These are phyloP conservation scores for Petaurus breviceps DNA, from an alignment of 2,113 vertebrate species.

Conservation along the genomic window DNA sequence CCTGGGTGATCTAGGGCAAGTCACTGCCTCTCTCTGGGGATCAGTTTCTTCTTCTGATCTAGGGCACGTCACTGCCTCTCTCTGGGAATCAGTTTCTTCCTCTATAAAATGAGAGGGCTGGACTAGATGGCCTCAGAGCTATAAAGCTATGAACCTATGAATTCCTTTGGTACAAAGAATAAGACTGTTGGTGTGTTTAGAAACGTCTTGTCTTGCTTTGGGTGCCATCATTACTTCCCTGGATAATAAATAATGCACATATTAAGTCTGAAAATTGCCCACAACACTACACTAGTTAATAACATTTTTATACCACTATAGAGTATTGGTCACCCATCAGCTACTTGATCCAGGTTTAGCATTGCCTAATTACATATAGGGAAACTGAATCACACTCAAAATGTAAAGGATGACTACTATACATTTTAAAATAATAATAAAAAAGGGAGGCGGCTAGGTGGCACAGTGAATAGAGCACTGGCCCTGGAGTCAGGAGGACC, in stretches of 20 bases:
- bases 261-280: constrained; percentile 27
- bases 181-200: constrained; percentile 22
- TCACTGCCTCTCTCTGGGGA: not conserved
- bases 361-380: constrained; percentile 1
- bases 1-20: not conserved
- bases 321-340: constrained; percentile 15
- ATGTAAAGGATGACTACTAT: constrained; percentile 20
- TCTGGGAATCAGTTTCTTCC: not conserved
- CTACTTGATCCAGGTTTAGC: not conserved
- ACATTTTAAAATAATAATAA: constrained; percentile 7
- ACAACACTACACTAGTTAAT: constrained; percentile 18
- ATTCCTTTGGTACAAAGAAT: not conserved
- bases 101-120: not conserved
- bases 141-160: not conserved
- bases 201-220: not conserved
- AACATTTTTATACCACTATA: constrained; percentile 37
- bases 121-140: not conserved
- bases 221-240: constrained; percentile 5
- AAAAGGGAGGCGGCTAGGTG: no score
- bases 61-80: not conserved
- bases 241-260: constrained; percentile 24
- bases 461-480: no score
- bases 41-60: not conserved
- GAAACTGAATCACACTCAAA: constrained; percentile 31
- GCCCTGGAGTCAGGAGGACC: no score